Evolutionary conservation across 2,113 vertebrate genomes (phyloP).

Genomic region (Eurystomus gularis): DNA sequence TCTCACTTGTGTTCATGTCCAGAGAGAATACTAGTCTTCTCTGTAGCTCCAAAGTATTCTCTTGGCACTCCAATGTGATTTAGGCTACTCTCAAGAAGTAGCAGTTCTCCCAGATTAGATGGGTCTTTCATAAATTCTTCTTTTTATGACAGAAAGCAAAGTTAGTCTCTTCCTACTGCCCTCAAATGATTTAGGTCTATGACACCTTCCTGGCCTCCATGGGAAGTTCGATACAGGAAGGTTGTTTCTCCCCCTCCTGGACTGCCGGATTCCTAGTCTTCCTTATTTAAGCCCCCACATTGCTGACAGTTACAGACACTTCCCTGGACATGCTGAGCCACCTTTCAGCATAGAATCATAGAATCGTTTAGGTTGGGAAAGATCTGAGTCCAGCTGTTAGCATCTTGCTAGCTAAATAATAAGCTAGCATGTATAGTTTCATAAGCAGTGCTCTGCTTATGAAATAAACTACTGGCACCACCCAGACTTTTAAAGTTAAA

Average conservation of each 20-base stretch:
- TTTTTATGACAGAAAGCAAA: neutral
- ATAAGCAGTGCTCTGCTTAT: neutral
- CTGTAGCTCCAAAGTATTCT: neutral
- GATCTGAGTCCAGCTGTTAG: neutral
- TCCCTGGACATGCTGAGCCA: neutral
- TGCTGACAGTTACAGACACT: neutral
- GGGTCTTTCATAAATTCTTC: neutral
- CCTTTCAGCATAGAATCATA: neutral
- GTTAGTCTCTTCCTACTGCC: neutral
- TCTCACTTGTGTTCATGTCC: neutral
- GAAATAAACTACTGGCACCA: neutral
- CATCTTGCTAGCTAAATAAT: neutral
- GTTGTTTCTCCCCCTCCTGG: neutral
- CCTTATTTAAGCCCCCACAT: neutral
- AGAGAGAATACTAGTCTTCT: neutral
- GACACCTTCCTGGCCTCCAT: neutral
- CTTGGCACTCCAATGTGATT: neutral
- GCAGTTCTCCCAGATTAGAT: fast-evolving
- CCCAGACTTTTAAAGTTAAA: neutral
- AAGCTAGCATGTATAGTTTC: neutral
- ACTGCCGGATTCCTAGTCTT: too few relatives aligned
- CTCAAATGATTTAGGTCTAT: neutral
- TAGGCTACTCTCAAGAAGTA: neutral
- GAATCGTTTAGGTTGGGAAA: neutral
- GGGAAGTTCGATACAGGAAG: neutral